These are phyloP conservation scores for Dichetophora obliterata DNA, from an alignment of 2,888 invertebrate species.

Conservation along the genomic window DNA sequence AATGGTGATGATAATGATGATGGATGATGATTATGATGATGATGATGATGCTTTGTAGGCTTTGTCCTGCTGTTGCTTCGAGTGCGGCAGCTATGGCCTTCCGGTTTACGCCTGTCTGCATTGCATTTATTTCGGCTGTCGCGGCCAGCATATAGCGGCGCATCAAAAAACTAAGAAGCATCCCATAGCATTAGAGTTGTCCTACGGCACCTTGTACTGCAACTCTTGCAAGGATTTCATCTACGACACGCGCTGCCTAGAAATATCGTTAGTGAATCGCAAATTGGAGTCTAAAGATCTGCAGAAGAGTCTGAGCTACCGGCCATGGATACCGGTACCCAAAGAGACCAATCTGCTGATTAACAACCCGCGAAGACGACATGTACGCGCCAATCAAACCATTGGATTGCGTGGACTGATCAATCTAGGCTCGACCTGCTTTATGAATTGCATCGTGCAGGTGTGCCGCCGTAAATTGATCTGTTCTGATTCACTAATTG, in stretches of 20 bases:
- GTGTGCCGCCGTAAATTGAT: slow-evolving; percentile 60
- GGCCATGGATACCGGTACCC: slow-evolving; percentile 84
- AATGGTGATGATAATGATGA: slow-evolving; percentile 24
- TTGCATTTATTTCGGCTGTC: slow-evolving; percentile 95
- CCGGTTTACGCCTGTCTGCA: slow-evolving; percentile 87
- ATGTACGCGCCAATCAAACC: slow-evolving; percentile 85
- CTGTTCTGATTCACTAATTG: not conserved
- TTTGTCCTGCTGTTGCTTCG: slow-evolving; percentile 84
- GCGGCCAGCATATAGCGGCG: slow-evolving; percentile 86
- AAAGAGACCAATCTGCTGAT: slow-evolving; percentile 83
- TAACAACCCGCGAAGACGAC: slow-evolving; percentile 82
- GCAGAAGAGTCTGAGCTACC: slow-evolving; percentile 75
- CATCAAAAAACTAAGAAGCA: slow-evolving; percentile 88
- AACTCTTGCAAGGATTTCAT: slow-evolving; percentile 92
- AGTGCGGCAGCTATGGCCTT: slow-evolving; percentile 83
- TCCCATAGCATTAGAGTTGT: slow-evolving; percentile 86
- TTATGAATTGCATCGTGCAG: slow-evolving; percentile 98
- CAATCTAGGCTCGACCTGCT: slow-evolving; percentile 97
- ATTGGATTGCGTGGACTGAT: slow-evolving; percentile 93
- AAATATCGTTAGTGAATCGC: slow-evolving; percentile 72
- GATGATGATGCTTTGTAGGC: slow-evolving; percentile 73
- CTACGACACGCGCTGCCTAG: slow-evolving; percentile 81
- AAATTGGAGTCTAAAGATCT: slow-evolving; percentile 74
- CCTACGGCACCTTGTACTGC: slow-evolving; percentile 91
- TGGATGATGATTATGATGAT: slow-evolving; percentile 14